Conservation (phyloP, 2,888 invertebrate genomes). For the Cacoxenus indagator region DNA sequence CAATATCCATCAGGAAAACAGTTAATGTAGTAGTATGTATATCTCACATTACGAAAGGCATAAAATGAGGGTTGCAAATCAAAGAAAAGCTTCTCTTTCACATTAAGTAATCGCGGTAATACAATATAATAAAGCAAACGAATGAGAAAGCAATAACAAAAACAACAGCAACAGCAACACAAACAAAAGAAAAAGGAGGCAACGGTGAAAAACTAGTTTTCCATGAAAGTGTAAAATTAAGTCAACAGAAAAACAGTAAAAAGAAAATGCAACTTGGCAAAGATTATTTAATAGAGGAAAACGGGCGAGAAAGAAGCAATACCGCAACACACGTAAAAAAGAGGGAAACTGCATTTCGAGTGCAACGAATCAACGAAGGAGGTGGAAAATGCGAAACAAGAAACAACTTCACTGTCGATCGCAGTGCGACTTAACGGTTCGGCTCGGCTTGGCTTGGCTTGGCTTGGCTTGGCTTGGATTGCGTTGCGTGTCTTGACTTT, state of each 20-base stretch:
- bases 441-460: no score
- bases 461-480: no score
- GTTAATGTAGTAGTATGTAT: constrained; percentile 19
- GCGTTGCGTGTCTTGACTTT: constrained; percentile 3
- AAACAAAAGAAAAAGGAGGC: constrained; percentile 13
- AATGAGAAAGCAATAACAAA: constrained; percentile 33
- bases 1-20: constrained; percentile 1
- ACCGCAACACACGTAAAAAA: neutral
- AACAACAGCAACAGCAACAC: constrained; percentile 26
- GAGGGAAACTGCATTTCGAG: neutral
- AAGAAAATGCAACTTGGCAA: constrained; percentile 14
- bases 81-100: constrained; percentile 25
- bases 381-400: neutral
- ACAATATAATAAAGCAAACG: constrained; percentile 25
- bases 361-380: neutral
- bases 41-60: constrained; percentile 6
- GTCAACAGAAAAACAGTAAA: constrained; percentile 33
- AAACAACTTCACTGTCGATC: neutral
- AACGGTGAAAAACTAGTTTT: constrained; percentile 54
- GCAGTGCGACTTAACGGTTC: neutral
- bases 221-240: constrained; percentile 50
- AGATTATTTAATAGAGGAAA: constrained; percentile 50
- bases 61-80: constrained; percentile 27
- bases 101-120: constrained; percentile 30
- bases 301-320: neutral